Evolutionary conservation across 2,113 vertebrate species (phyloP), one percentile per base, ranked within the genome.

Genomic region (Glaucomys volans): DNA sequence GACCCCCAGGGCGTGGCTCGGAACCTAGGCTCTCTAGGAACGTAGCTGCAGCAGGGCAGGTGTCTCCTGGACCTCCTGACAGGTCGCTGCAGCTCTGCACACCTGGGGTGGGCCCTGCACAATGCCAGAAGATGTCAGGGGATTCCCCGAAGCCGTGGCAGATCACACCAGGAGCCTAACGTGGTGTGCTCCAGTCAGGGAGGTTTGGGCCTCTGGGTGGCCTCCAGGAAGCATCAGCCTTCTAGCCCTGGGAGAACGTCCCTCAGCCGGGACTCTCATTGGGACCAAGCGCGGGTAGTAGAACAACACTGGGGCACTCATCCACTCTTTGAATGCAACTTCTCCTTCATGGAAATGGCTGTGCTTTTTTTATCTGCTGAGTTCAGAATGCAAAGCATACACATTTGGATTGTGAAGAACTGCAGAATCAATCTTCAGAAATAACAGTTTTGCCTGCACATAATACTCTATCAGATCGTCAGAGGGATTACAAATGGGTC

Each of bases 11-110:
- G 22, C 5, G 20, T 42, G 28, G 18, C 1, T 30, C 14, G 12
- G 59, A 62, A 62, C 59, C 2, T 14, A 22, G 20, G 54, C 2
- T 22, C 54, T 57, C 54, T 22, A 8, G 54, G 54, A 22, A 24
- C 4, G 7, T 22, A 57, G 10, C 20, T 1, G 4, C n/a, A 4
- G 18, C 50, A 75, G 30, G 17, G 4, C 67, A 6, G 13, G 4
- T 13, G 1, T 32, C 1, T 0, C 22, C 2, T 1, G 16, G 54
- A 3, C 20, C 50, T 4, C 54, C 30, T 35, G 6, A 2, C 7
- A 18, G 24, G n/a, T 1, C 4, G 26, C 12, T 0, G 5, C 32
- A 7, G 9, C 4, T 13, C 14, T 16, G 0, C 1, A 11, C 16
- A 26, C 30, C 26, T 16, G 35, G 20, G 1, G 12, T 40, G 32